A percentile compares a stretch with the other conserved stretches of the same genome.
phyloP scores from a whole-genome alignment of 2,888 invertebrate species.

The Scotopteryx bipunctaria region DNA sequence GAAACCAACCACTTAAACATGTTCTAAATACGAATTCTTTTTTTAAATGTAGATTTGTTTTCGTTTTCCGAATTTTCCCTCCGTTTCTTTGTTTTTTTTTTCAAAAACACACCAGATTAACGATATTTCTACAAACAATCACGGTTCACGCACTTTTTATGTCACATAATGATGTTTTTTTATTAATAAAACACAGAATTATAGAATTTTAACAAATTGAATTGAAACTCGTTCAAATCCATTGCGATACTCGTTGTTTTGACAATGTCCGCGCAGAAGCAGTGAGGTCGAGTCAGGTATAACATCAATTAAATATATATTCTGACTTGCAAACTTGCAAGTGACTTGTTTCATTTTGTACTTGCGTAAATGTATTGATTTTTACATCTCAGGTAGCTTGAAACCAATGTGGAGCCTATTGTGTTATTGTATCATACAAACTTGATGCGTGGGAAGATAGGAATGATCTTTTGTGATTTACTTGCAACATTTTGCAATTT shows the following conservation, averaged over 20 bases:
- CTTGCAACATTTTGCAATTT: slow-evolving; percentile 10
- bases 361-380: slow-evolving; percentile 25
- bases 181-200: slow-evolving; percentile 15
- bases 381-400: slow-evolving; percentile 21
- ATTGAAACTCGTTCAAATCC: slow-evolving; percentile 44
- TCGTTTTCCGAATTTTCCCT: slow-evolving; percentile 21
- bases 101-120: slow-evolving; percentile 11
- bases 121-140: neutral
- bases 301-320: slow-evolving; percentile 43
- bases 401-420: slow-evolving; percentile 14
- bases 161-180: neutral
- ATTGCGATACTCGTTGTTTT: slow-evolving; percentile 66
- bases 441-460: slow-evolving; percentile 43
- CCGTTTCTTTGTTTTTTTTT: slow-evolving; percentile 27
- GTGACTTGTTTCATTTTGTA: slow-evolving; percentile 51
- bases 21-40: slow-evolving; percentile 20
- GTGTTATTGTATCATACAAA: slow-evolving; percentile 21
- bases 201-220: slow-evolving; percentile 24
- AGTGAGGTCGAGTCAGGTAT: slow-evolving; percentile 51
- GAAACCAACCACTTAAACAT: neutral
- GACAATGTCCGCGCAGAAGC: slow-evolving; percentile 74
- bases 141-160: neutral
- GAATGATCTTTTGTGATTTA: slow-evolving; percentile 17
- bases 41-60: slow-evolving; percentile 3
- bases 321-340: slow-evolving; percentile 34